Percentiles rank a stretch among this genome's conserved stretches.
Evolutionary conservation across 2,888 invertebrate genomes (phyloP).

Genomic region (Steinernema carpocapsae): DNA sequence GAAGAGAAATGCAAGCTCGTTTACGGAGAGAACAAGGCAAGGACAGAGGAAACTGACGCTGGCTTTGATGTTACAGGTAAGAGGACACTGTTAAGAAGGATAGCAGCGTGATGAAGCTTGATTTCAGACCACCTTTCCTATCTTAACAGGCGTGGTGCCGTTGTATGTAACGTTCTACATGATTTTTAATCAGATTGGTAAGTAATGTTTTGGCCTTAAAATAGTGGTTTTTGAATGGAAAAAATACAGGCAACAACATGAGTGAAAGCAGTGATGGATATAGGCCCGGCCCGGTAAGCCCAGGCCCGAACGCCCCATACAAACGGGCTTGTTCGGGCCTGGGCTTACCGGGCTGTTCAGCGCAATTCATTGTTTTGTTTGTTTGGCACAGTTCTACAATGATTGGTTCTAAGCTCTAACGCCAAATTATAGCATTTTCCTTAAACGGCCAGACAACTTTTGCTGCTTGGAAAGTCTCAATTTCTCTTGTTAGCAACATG

Average conservation of each 20-base stretch:
- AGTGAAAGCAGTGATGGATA: neutral
- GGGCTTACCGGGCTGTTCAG: no score
- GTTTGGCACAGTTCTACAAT: no score
- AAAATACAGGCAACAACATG: neutral
- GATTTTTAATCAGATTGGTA: slow-evolving; percentile 15
- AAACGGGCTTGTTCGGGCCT: neutral
- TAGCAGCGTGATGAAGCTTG: neutral
- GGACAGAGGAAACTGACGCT: slow-evolving; percentile 13
- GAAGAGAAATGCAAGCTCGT: slow-evolving; percentile 16
- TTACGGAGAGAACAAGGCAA: slow-evolving; percentile 2
- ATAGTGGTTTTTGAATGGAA: neutral
- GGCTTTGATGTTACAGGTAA: slow-evolving; percentile 15
- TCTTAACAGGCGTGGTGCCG: slow-evolving; percentile 5
- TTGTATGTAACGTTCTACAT: slow-evolving; percentile 19
- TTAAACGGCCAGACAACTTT: no score
- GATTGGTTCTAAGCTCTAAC: no score
- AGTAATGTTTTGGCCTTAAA: neutral
- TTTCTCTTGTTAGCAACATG: no score
- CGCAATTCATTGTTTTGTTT: no score
- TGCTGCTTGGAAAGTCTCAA: no score
- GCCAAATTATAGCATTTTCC: no score
- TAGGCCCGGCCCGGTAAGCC: neutral
- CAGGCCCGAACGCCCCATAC: neutral
- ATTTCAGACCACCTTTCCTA: slow-evolving; percentile 7
- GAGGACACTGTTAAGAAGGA: neutral